phyloP scores from a whole-genome alignment of 2,113 vertebrate species.

The Oreochromis spilurus region DNA sequence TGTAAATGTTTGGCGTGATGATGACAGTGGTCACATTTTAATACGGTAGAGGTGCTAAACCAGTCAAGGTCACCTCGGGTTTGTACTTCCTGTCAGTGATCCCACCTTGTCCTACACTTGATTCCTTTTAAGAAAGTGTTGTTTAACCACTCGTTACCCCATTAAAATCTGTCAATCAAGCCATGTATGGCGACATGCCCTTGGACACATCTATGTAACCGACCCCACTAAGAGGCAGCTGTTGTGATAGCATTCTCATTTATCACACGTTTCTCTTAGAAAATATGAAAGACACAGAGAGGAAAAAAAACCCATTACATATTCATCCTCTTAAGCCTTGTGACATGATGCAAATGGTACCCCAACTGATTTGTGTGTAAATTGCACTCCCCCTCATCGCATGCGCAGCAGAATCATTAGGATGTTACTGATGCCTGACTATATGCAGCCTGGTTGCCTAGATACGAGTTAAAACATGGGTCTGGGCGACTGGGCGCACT shows the following conservation, averaged over 20 bases:
- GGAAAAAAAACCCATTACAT: constrained; percentile 6
- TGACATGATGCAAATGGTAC: constrained; percentile 65
- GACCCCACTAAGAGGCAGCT: background rate
- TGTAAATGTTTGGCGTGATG: constrained; percentile 30
- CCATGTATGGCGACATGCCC: background rate
- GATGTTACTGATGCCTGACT: constrained; percentile 78
- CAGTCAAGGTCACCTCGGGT: constrained; percentile 41
- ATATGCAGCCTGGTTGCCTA: constrained; percentile 75
- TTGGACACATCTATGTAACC: constrained; percentile 3
- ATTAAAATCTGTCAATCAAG: constrained; percentile 15
- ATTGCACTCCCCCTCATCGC: constrained; percentile 68
- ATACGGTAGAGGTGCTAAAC: background rate
- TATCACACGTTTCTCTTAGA: constrained; percentile 28
- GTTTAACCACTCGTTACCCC: background rate
- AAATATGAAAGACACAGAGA: constrained; percentile 35
- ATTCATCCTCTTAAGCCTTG: constrained; percentile 54
- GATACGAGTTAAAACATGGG: constrained; percentile 74
- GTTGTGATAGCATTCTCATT: constrained; percentile 33
- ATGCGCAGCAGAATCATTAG: constrained; percentile 72
- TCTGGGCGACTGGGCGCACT: constrained; percentile 68
- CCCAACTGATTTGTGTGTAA: constrained; percentile 71
- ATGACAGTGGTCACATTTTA: constrained; percentile 12
- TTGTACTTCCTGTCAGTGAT: background rate
- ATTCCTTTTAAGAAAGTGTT: background rate
- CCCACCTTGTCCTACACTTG: background rate